Evolutionary conservation across 2,888 invertebrate species (phyloP), one percentile per base, ranked within the genome.

Genomic region (Tipula unca): DNA sequence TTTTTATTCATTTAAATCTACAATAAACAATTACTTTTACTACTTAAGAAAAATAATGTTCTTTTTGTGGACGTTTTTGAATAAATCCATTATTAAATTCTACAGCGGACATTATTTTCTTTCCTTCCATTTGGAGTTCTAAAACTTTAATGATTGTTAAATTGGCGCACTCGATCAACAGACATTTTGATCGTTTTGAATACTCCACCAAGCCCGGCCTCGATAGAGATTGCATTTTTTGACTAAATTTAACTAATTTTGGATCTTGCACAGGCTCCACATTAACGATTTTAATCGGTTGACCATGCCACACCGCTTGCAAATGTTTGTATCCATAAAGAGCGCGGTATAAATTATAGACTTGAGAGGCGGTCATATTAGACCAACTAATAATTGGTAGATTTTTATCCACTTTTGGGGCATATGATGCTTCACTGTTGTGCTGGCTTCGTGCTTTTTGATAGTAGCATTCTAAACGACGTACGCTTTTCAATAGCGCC

Each of bases 1-100:
- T n/a, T n/a, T n/a, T n/a, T n/a, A n/a, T n/a, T n/a, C n/a, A n/a
- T n/a, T n/a, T n/a, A 83, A n/a, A 8, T 32, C 32, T 83, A 83
- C 3, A 29, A n/a, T 32, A 32, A 14, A 69, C 8, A 69, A 8
- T 17, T 14, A 83, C 29, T 3, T n/a, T 4, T 82, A 13, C 3
- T 32, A 14, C 90, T 88, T 89, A 84, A 36, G n/a, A 3, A 90
- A 91, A 90, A 88, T 88, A 91, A 89, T 90, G 90, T 84, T 88
- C 88, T 48, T 88, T 87, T 87, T 90, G 87, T 88, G 90, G 88
- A 83, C 90, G 88, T 91, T 94, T 94, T 88, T 93, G 93, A 36
- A 97, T 91, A 90, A 94, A 98, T 8, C 98, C 98, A 92, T 97
- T 97, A 90, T 94, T 94, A 92, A 98, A 98, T 89, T 97, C 96